A percentile compares a stretch with the other conserved stretches of the same genome.
phyloP scores from a whole-genome alignment of 2,797 vertebrate genomes.

The Mus minutoides region DNA sequence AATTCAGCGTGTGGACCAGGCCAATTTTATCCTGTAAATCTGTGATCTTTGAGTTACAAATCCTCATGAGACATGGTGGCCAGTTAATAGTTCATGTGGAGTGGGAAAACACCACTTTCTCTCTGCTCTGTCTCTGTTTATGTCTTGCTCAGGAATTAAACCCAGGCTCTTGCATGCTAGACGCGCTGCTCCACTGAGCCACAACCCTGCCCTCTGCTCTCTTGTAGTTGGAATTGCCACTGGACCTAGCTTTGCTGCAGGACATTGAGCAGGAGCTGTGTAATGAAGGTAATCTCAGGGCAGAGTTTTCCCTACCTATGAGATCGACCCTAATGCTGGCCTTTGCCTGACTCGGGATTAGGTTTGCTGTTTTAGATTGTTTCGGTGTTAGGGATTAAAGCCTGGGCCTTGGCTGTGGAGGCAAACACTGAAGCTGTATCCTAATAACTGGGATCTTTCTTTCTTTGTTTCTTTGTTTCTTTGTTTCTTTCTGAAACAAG shows the following conservation, averaged over 20 bases:
- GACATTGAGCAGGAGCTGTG: conserved; percentile 94
- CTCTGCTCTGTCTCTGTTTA: neutral
- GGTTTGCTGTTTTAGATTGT: neutral
- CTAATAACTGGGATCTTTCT: neutral
- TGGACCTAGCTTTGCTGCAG: conserved; percentile 91
- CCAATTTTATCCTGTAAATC: neutral
- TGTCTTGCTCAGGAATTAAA: neutral
- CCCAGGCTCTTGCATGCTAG: neutral
- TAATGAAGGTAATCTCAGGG: conserved; percentile 88
- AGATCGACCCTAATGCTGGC: neutral
- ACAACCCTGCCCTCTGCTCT: neutral
- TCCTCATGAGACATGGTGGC: neutral
- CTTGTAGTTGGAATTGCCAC: conserved; percentile 84
- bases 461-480: neutral
- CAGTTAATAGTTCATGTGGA: neutral
- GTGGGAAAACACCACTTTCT: neutral
- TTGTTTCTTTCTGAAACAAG: neutral
- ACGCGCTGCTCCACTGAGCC: neutral
- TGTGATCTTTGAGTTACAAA: neutral
- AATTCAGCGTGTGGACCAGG: neutral
- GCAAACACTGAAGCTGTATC: neutral
- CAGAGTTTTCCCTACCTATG: neutral
- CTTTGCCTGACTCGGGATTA: neutral
- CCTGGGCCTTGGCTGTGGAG: neutral
- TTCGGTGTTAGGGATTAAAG: neutral